These are phyloP conservation scores for Amblyteles armatorius DNA, from an alignment of 2,888 invertebrate genomes.

Conservation along the genomic window DNA sequence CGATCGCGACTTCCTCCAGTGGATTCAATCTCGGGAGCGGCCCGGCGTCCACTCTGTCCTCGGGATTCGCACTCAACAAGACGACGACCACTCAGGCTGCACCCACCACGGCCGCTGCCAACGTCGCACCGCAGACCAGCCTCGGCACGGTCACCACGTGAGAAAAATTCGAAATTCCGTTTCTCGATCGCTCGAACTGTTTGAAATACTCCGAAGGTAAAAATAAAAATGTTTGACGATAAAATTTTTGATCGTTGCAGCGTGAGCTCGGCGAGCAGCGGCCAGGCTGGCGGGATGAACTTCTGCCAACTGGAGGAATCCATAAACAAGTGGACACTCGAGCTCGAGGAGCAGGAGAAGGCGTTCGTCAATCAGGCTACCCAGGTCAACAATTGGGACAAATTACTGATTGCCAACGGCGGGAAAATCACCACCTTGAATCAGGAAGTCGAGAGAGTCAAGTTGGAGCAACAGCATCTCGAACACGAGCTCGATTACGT, in stretches of 20 bases:
- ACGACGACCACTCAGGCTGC: conserved; percentile 69
- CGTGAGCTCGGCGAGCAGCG: conserved; percentile 79
- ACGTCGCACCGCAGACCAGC: conserved; percentile 75
- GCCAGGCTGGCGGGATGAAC: conserved; percentile 87
- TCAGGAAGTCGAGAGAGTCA: conserved; percentile 94
- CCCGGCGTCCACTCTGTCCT: conserved; percentile 72
- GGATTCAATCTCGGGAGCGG: conserved; percentile 64
- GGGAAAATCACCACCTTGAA: conserved; percentile 96
- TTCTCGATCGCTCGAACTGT: no score
- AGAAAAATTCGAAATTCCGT: conserved; percentile 36
- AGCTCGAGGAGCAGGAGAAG: conserved; percentile 96
- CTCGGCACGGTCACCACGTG: conserved; percentile 80
- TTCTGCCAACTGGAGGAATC: conserved; percentile 95
- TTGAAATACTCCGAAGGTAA: no score
- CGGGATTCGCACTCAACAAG: conserved; percentile 72
- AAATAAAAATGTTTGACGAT: background rate
- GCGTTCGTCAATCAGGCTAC: conserved; percentile 97
- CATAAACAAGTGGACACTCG: conserved; percentile 97
- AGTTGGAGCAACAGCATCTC: conserved; percentile 94
- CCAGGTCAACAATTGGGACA: conserved; percentile 98
- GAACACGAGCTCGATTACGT: conserved; percentile 98
- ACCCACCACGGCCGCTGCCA: conserved; percentile 73
- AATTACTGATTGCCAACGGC: conserved; percentile 94
- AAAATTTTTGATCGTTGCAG: conserved; percentile 56
- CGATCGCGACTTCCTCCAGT: conserved; percentile 48